phyloP scores from a whole-genome alignment of 2,888 invertebrate genomes.

The Dorcus hopei region DNA sequence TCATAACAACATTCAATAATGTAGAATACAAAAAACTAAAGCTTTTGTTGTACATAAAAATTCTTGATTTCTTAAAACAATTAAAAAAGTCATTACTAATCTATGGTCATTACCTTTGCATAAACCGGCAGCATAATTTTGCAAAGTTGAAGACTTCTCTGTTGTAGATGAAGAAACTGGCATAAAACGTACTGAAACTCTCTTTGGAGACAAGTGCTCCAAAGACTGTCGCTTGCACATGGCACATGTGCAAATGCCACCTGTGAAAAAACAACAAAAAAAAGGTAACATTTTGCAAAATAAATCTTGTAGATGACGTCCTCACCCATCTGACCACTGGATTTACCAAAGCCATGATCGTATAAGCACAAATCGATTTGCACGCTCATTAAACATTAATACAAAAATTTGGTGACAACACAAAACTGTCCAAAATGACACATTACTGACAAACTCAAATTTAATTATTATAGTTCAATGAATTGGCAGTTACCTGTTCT shows the following conservation, averaged over 20 bases:
- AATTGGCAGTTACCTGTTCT: too few species aligned
- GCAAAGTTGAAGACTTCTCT: background rate
- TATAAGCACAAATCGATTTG: conserved; percentile 7
- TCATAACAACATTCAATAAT: too few species aligned
- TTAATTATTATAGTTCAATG: too few species aligned
- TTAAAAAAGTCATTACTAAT: too few species aligned
- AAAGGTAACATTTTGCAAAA: background rate
- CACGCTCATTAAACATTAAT: conserved; percentile 15
- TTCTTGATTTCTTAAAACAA: too few species aligned
- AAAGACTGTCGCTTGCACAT: conserved; percentile 4
- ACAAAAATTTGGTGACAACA: conserved; percentile 13
- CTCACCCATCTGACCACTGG: conserved; percentile 1
- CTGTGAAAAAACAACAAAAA: conserved; percentile 1
- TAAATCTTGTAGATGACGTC: background rate
- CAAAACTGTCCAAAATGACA: conserved; percentile 8
- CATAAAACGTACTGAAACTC: conserved; percentile 6
- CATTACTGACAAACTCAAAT: background rate
- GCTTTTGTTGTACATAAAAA: too few species aligned
- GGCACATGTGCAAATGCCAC: background rate
- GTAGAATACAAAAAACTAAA: too few species aligned
- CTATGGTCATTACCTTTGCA: too few species aligned
- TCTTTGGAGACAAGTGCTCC: conserved; percentile 1
- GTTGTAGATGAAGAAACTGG: background rate
- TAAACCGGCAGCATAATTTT: conserved; percentile 6
- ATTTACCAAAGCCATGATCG: conserved; percentile 5